Evolutionary conservation across 1,140 invertebrate species (phyloP).

Genomic region (Caenorhabditis elegans): DNA sequence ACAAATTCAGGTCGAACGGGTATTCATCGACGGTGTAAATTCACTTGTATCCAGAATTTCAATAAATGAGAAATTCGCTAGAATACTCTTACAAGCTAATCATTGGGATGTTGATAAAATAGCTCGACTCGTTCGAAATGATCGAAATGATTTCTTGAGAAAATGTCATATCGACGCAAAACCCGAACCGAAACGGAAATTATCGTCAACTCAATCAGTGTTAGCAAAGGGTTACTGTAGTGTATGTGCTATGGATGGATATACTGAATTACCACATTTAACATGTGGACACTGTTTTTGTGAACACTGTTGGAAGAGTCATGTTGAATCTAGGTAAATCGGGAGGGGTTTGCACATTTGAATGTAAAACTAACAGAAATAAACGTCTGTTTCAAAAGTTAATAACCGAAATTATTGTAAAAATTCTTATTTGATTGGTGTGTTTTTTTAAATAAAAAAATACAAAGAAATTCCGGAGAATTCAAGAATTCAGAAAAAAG

Average conservation of each 20-base stretch:
- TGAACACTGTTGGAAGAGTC: conserved; percentile 34
- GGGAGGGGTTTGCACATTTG: no score
- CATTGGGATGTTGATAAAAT: conserved; percentile 40
- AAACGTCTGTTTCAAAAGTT: no score
- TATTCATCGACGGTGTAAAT: conserved; percentile 29
- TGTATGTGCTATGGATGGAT: conserved; percentile 15
- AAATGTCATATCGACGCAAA: not conserved
- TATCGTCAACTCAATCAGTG: not conserved
- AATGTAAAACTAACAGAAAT: no score
- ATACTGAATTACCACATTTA: not conserved
- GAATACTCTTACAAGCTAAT: conserved; percentile 33
- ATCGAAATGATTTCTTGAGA: not conserved
- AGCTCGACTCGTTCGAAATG: not conserved
- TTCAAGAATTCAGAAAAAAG: no score
- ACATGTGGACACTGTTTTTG: conserved; percentile 40
- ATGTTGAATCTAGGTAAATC: conserved; percentile 36
- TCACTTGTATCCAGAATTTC: not conserved
- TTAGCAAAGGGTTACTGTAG: not conserved
- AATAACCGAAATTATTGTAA: no score
- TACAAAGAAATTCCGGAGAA: no score
- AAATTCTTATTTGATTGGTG: no score
- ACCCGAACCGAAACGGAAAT: not conserved
- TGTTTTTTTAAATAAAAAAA: no score
- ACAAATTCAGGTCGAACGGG: conserved; percentile 39
- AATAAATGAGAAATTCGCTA: conserved; percentile 14